Evolutionary conservation across 1,140 invertebrate genomes (phyloP), one percentile per base, ranked within the genome.

Genomic region (Steinernema feltiae): DNA sequence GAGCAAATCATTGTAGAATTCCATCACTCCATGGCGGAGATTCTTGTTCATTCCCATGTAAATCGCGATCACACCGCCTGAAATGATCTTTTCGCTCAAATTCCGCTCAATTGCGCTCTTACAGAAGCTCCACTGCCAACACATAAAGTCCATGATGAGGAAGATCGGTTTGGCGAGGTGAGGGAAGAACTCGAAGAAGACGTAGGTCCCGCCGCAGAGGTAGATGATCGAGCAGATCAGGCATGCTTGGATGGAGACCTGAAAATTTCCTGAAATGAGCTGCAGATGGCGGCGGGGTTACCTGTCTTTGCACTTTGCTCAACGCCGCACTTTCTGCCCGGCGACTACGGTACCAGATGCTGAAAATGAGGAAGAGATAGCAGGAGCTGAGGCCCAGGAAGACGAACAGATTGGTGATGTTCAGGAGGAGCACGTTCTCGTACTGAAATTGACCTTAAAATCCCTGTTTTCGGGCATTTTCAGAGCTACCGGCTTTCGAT

Each of bases 211-310:
- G 24, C 53, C 53, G 24, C 7, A 3, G 15, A 63, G 53, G 53
- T n/a, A 63, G 24, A 63, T 63, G 24, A 63, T n/a, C 2, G 53
- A 63, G 53, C 53, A 63, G 24, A 63, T 63, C 2, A 63, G 15
- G 24, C 53, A 63, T 63, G 53, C 53, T 27, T 63, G 53, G 53
- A 63, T 63, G 53, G 24, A 63, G 53, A 63, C 53, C 53, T 63
- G n/a, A 46, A 46, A 46, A 7, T 12, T 46, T 7, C 7, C 7
- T 46, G 7, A n/a, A n/a, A 46, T 46, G 41, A 46, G n/a, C 41
- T 46, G 7, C 41, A n/a, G n/a, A 7, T 12, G n/a, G 7, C 7
- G n/a, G 7, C 41, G 41, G 41, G n/a, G 7, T 7, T 46, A 12
- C 41, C 41, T 46, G 53, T 17, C 53, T 12, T 27, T 63, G 53